Evolutionary conservation across 2,888 invertebrate genomes (phyloP).

Genomic region (Caenorhabditis sulstoni): DNA sequence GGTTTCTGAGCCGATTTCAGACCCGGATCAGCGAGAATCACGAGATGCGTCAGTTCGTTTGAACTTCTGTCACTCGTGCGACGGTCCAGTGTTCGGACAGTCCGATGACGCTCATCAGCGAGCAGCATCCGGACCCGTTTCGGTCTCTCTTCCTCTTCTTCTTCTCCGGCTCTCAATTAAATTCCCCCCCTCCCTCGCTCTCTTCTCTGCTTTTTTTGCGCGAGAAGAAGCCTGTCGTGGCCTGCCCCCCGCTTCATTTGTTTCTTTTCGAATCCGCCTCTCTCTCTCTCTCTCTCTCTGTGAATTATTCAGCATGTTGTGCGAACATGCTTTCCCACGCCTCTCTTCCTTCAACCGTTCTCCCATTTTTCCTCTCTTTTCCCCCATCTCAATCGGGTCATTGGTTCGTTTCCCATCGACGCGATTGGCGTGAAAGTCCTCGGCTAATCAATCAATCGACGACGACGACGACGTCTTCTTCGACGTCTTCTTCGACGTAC

Average conservation of each 20-base stretch:
- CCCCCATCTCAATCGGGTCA: neutral
- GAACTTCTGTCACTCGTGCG: neutral
- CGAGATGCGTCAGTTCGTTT: neutral
- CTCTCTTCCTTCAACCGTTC: conserved; percentile 15
- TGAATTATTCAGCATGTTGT: conserved; percentile 55
- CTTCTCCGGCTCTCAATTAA: conserved; percentile 47
- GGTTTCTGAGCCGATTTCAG: too few species aligned
- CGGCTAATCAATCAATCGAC: conserved; percentile 46
- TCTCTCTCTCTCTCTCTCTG: conserved; percentile 3
- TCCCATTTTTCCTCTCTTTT: neutral
- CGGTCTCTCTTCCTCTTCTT: conserved; percentile 3
- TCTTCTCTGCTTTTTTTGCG: conserved; percentile 21
- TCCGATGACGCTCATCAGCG: conserved; percentile 14
- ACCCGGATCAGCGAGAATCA: too few species aligned
- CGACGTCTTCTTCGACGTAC: neutral
- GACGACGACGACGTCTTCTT: conserved; percentile 3
- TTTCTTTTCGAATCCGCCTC: conserved; percentile 46
- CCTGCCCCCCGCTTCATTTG: conserved; percentile 50
- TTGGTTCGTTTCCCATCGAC: conserved; percentile 21
- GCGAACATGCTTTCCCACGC: conserved; percentile 29
- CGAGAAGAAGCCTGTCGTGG: conserved; percentile 21
- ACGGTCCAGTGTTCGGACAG: conserved; percentile 28
- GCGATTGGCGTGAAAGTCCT: conserved; percentile 47
- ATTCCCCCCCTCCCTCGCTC: conserved; percentile 22
- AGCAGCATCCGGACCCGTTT: conserved; percentile 2